Evolutionary conservation across 1,140 invertebrate species (phyloP).

Genomic region (Magallana gigas): DNA sequence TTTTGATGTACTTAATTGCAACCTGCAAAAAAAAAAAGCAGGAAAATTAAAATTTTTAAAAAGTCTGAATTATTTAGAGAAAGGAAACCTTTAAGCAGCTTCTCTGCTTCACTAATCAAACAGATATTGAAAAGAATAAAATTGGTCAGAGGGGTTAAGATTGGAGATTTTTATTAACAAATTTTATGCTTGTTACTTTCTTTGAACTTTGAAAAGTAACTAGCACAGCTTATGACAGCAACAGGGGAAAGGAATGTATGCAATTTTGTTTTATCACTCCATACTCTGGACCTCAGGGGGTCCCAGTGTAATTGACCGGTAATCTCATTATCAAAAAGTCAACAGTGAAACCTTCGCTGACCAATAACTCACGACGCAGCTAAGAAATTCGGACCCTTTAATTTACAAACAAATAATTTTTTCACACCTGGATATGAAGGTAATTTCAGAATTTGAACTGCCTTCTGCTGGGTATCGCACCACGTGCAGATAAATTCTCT

Average conservation of each 20-base stretch:
- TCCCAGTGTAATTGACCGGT: neutral
- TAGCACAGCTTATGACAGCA: neutral
- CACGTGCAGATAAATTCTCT: neutral
- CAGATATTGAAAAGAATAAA: neutral
- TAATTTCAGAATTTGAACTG: neutral
- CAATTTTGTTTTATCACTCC: neutral
- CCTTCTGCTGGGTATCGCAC: neutral
- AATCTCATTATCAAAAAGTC: constrained; percentile 19
- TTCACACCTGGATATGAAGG: constrained; percentile 5
- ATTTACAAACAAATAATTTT: constrained; percentile 29
- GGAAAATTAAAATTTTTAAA: too few species aligned
- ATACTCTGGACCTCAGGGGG: constrained; percentile 3
- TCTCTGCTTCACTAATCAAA: neutral
- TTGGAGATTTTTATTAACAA: neutral
- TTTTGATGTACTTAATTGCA: constrained; percentile 99
- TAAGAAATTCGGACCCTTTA: neutral
- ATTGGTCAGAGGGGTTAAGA: neutral
- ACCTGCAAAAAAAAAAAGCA: constrained; percentile 81
- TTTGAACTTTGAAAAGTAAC: neutral
- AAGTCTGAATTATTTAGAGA: too few species aligned
- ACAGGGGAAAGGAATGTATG: neutral
- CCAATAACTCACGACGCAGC: neutral
- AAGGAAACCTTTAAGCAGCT: too few species aligned
- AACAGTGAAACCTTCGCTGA: neutral
- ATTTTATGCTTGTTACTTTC: neutral